Evolutionary conservation across 2,888 invertebrate genomes (phyloP), one percentile per base, ranked within the genome.

Genomic region (Agrochola circellaris): DNA sequence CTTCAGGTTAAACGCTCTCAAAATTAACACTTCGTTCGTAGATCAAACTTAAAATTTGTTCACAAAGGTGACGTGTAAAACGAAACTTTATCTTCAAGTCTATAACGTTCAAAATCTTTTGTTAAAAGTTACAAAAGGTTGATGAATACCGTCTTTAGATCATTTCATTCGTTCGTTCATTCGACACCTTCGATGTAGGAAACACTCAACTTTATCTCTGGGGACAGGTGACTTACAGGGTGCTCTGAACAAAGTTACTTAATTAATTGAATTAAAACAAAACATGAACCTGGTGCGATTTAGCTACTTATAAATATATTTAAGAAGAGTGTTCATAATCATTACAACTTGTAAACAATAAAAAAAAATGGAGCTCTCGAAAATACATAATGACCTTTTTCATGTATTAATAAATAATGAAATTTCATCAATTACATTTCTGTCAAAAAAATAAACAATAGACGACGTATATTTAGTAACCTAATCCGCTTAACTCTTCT

Each of bases 191-290:
- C 90, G 90, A 90, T 92, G 92, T 82, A 81, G 92, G 90, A 91
- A 93, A 93, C 91, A 92, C 91, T 91, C 90, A 74, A 89, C 91
- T 91, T 82, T 94, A 94, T 93, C 93, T 92, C 89, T 54, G 72
- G 82, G 86, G 90, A 87, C 91, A 92, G 92, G 88, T 90, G 81
- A 85, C 83, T 73, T 91, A 93, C 90, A 91, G 92, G 89, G 58
- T 89, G 93, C 83, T 77, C 73, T 15, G 17, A 34, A 83, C 58
- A 66, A 84, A 82, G 72, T 69, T 82, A 83, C 78, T 83, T 88
- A 84, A 89, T 88, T 90, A 88, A 89, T 88, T 89, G 77, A 87
- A 73, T 83, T 70, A 26, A 56, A 60, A 71, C 45, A 34, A 42
- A 81, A 75, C 42, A 64, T 42, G 23, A 13, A 5, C 2, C 8